Evolutionary conservation across 2,797 vertebrate genomes (phyloP).

Genomic region (Gymnoscopelus microlampas): DNA sequence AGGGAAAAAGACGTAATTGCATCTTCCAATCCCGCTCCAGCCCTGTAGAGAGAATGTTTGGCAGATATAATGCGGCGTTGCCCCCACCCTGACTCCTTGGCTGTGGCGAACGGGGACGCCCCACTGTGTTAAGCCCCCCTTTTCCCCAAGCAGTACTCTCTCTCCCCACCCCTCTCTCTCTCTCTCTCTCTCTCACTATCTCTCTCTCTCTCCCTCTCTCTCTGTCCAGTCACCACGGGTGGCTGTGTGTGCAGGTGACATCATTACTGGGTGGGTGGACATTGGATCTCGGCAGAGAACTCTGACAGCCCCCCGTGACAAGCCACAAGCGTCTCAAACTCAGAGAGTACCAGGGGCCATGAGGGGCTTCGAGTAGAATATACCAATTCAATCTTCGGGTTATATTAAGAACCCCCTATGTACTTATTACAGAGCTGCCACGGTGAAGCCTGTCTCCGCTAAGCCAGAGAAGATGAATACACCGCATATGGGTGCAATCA

Average conservation of each 20-base stretch:
- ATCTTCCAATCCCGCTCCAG: neutral
- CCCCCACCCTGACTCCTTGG: constrained; percentile 39
- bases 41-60: constrained; percentile 10
- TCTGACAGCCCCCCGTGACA: constrained; percentile 34
- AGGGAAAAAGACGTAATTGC: neutral
- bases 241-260: constrained; percentile 13
- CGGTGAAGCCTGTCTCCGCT: constrained; percentile 33
- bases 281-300: neutral
- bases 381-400: constrained; percentile 30
- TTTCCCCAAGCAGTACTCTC: too few species aligned
- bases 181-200: too few species aligned
- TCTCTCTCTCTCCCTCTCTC: neutral
- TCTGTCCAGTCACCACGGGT: neutral
- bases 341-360: neutral
- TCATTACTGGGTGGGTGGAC: constrained; percentile 40
- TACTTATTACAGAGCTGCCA: constrained; percentile 42
- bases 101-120: constrained; percentile 17
- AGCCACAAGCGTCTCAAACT: constrained; percentile 34
- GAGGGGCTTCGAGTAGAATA: constrained; percentile 32
- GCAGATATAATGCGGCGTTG: constrained; percentile 29
- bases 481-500: constrained; percentile 43
- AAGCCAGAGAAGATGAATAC: constrained; percentile 31
- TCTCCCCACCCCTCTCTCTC: neutral
- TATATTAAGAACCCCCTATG: constrained; percentile 56
- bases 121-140: constrained; percentile 16